These are phyloP conservation scores for Drosophila acutilabella DNA, from an alignment of 2,888 invertebrate genomes.

Conservation along the genomic window DNA sequence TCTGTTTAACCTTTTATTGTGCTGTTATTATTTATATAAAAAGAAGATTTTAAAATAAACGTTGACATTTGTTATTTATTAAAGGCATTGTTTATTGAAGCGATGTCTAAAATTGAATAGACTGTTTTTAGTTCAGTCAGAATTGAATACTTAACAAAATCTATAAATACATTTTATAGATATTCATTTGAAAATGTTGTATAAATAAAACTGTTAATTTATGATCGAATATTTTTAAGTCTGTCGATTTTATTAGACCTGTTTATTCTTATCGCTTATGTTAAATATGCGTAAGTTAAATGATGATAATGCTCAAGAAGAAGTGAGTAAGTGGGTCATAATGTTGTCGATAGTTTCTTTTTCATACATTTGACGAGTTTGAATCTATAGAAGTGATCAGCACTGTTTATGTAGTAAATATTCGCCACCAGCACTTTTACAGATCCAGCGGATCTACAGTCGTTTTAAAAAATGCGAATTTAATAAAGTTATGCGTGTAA, in stretches of 20 bases:
- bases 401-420: constrained; percentile 40
- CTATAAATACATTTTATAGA: constrained; percentile 15
- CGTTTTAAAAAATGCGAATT: constrained; percentile 79
- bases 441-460: constrained; percentile 60
- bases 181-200: constrained; percentile 1
- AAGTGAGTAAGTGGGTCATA: neutral
- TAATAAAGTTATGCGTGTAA: constrained; percentile 76
- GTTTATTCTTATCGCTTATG: constrained; percentile 4
- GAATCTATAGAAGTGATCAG: constrained; percentile 43
- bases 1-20: neutral
- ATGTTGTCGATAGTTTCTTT: neutral
- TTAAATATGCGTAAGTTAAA: constrained; percentile 10
- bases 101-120: constrained; percentile 10
- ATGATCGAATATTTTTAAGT: neutral
- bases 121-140: constrained; percentile 1
- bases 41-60: constrained; percentile 7
- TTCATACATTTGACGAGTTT: constrained; percentile 10
- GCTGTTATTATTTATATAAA: constrained; percentile 1
- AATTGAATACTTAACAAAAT: constrained; percentile 11
- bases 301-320: neutral
- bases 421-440: constrained; percentile 29
- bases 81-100: constrained; percentile 14
- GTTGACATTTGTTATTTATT: constrained; percentile 23
- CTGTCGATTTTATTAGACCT: constrained; percentile 9
- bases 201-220: constrained; percentile 15